phyloP scores from a whole-genome alignment of 2,797 vertebrate species.

The Labroides dimidiatus region DNA sequence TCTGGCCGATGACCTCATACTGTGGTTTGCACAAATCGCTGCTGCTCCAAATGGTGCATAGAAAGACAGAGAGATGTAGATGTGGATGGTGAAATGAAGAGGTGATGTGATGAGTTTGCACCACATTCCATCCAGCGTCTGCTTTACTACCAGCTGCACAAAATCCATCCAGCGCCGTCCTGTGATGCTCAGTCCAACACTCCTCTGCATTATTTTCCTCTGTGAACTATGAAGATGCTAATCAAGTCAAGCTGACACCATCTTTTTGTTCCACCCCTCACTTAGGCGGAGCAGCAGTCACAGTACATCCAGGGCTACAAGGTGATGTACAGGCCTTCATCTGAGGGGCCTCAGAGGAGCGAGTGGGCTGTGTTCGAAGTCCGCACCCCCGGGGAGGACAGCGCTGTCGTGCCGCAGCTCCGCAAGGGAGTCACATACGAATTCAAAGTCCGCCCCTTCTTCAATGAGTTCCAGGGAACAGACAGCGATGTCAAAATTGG shows the following conservation, averaged over 20 bases:
- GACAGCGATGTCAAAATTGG: constrained; percentile 97
- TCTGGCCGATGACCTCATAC: constrained; percentile 84
- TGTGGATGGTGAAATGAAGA: constrained; percentile 60
- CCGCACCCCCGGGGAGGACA: constrained; percentile 92
- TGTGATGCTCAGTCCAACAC: constrained; percentile 21
- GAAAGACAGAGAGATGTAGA: constrained; percentile 62
- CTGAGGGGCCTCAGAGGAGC: constrained; percentile 83
- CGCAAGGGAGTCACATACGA: constrained; percentile 95
- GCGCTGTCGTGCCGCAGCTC: constrained; percentile 90
- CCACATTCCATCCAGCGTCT: constrained; percentile 40
- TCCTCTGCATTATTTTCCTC: constrained; percentile 27
- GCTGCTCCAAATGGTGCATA: constrained; percentile 74
- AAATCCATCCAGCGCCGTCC: constrained; percentile 35
- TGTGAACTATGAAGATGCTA: constrained; percentile 18
- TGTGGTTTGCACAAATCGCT: constrained; percentile 77
- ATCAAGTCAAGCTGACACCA: constrained; percentile 47
- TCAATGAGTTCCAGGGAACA: constrained; percentile 99
- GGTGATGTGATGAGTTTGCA: constrained; percentile 72
- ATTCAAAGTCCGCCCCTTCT: constrained; percentile 97
- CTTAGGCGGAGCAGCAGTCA: constrained; percentile 96
- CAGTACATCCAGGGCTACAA: constrained; percentile 98
- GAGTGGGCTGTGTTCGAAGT: constrained; percentile 97
- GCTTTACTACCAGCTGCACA: constrained; percentile 24
- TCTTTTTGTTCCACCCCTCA: constrained; percentile 32
- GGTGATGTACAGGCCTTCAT: constrained; percentile 92